Evolutionary conservation across 2,113 vertebrate genomes (phyloP).

Genomic region (Puntigrus tetrazona): DNA sequence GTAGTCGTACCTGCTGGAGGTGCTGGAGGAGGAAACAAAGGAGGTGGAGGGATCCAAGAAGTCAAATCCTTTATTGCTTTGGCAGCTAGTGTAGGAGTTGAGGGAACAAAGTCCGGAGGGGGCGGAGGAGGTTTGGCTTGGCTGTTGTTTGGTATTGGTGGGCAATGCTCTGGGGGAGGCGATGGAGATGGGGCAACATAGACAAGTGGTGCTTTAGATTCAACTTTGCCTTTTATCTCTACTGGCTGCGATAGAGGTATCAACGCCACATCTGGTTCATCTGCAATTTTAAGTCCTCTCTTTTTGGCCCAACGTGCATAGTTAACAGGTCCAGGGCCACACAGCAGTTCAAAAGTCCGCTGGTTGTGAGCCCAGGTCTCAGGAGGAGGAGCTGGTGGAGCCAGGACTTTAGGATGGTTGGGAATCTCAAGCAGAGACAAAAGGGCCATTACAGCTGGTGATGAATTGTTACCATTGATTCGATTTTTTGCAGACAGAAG

Average conservation of each 20-base stretch:
- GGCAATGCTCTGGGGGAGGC: conserved; percentile 76
- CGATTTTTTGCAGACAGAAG: conserved; percentile 21
- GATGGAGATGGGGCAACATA: conserved; percentile 22
- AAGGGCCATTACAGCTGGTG: conserved; percentile 65
- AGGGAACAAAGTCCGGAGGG: neutral
- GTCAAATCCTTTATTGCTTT: conserved; percentile 23
- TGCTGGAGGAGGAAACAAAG: conserved; percentile 82
- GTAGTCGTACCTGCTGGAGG: conserved; percentile 69
- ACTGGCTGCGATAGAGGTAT: neutral
- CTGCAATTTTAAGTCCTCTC: conserved; percentile 46
- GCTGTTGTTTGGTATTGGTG: conserved; percentile 75
- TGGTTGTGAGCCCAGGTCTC: conserved; percentile 77
- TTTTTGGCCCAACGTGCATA: conserved; percentile 53
- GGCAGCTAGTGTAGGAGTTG: conserved; percentile 1
- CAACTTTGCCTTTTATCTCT: neutral
- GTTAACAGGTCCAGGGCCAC: conserved; percentile 63
- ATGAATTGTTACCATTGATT: conserved; percentile 35
- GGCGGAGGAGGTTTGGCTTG: conserved; percentile 57
- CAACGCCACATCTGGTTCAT: conserved; percentile 6
- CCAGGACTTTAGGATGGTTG: conserved; percentile 84
- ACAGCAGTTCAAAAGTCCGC: conserved; percentile 70
- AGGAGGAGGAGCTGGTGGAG: conserved; percentile 86
- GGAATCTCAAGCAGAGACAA: conserved; percentile 83
- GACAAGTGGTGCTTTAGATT: neutral
- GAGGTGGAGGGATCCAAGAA: conserved; percentile 46